Conservation (phyloP, 2,113 vertebrate species). For the Meles meles region DNA sequence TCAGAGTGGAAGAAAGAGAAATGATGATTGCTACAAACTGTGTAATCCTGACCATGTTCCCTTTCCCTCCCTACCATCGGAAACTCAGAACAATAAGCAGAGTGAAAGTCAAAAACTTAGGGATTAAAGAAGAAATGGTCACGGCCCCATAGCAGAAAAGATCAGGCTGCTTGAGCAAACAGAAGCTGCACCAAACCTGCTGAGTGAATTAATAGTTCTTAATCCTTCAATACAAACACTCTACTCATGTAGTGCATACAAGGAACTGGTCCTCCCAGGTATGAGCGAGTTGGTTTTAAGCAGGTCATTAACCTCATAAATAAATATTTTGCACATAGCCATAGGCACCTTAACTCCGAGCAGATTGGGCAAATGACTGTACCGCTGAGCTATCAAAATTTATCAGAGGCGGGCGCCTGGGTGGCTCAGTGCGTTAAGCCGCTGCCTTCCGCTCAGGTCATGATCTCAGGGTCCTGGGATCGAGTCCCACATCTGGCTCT, state of each 20-base stretch:
- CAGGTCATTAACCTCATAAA: neutral
- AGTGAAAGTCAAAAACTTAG: neutral
- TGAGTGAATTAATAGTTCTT: neutral
- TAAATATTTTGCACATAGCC: neutral
- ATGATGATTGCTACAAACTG: neutral
- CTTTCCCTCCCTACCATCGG: neutral
- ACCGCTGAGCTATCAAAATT: neutral
- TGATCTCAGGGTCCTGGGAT: too few species aligned
- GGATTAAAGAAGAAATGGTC: neutral
- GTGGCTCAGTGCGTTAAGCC: too few species aligned
- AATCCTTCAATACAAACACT: neutral
- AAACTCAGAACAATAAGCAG: neutral
- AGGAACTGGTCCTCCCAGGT: neutral
- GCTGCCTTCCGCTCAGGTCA: too few species aligned
- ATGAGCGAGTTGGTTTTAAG: neutral
- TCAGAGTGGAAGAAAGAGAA: neutral
- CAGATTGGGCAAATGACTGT: neutral
- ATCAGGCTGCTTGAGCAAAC: neutral
- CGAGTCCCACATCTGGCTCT: too few species aligned
- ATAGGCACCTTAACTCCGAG: neutral
- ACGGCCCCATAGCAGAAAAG: neutral
- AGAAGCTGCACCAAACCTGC: neutral
- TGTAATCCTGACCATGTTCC: neutral
- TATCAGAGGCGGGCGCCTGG: neutral
- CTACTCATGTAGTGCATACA: rapidly evolving